Conservation (phyloP, 2,797 vertebrate genomes). For the Petrocephalus sullivani region DNA sequence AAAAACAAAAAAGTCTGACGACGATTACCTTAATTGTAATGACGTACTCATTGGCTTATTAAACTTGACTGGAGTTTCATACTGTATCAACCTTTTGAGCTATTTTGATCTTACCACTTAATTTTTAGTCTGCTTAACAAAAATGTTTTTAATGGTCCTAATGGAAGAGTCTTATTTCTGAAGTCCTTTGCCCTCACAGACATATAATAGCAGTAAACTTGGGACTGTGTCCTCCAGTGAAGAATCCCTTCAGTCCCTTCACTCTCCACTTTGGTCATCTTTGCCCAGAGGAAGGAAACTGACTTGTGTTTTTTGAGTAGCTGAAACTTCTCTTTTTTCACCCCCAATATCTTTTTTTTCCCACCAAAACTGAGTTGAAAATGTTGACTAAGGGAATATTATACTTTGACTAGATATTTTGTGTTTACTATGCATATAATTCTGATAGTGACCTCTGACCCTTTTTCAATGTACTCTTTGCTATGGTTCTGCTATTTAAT, state of each 20-base stretch:
- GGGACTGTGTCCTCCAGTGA: too few relatives aligned
- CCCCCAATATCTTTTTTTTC: not conserved
- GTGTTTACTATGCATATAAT: not conserved
- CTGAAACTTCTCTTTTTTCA: not conserved
- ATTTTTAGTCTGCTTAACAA: not conserved
- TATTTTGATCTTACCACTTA: not conserved
- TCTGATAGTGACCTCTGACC: not conserved
- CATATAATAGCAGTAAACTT: too few relatives aligned
- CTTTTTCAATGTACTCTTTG: not conserved
- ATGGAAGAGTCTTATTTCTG: not conserved
- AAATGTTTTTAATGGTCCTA: not conserved
- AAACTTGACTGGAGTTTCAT: too few relatives aligned
- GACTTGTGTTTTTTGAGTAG: not conserved
- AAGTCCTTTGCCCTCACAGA: not conserved
- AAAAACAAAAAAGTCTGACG: too few relatives aligned
- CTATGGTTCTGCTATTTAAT: not conserved
- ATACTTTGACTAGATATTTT: not conserved
- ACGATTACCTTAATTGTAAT: too few relatives aligned
- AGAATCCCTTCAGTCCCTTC: too few relatives aligned
- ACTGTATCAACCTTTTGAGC: too few relatives aligned
- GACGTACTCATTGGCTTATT: too few relatives aligned
- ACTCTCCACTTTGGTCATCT: too few relatives aligned
- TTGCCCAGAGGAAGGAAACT: too few relatives aligned
- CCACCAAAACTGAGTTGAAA: not conserved
- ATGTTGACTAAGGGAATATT: not conserved